Evolutionary conservation across 1,140 invertebrate genomes (phyloP).

Genomic region (Formica exsecta): DNA sequence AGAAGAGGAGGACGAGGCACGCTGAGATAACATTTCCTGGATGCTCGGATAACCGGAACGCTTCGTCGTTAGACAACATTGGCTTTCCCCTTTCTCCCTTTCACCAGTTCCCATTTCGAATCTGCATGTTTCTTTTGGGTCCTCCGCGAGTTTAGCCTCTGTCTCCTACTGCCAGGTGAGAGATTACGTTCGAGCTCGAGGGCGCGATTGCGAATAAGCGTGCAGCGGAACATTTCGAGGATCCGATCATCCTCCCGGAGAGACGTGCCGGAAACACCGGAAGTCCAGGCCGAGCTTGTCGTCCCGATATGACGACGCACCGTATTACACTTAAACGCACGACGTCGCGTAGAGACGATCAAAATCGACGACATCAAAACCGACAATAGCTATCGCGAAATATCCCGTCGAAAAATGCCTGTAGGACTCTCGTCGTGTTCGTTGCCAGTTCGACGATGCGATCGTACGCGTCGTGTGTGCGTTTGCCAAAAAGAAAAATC

Average conservation of each 20-base stretch:
- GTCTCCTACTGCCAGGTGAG: conserved; percentile 69
- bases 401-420: conserved; percentile 36
- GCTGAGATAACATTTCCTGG: conserved; percentile 57
- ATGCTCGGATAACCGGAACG: conserved; percentile 66
- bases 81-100: conserved; percentile 23
- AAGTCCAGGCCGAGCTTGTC: conserved; percentile 53
- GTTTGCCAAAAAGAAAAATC: conserved; percentile 2
- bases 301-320: conserved; percentile 50
- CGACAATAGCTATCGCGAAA: conserved; percentile 59
- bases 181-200: conserved; percentile 51
- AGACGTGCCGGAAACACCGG: conserved; percentile 28
- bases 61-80: conserved; percentile 34
- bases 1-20: conserved; percentile 63
- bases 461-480: neutral
- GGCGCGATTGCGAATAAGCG: conserved; percentile 38
- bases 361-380: conserved; percentile 17
- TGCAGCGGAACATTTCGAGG: conserved; percentile 36
- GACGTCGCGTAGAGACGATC: conserved; percentile 56
- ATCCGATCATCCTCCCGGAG: conserved; percentile 60
- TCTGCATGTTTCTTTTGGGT: conserved; percentile 48
- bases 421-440: conserved; percentile 52
- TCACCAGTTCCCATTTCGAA: neutral
- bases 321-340: conserved; percentile 50
- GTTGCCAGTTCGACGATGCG: conserved; percentile 25
- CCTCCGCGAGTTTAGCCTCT: conserved; percentile 55